Conservation (phyloP, 2,888 invertebrate species). For the Ornithoptera priamus region DNA sequence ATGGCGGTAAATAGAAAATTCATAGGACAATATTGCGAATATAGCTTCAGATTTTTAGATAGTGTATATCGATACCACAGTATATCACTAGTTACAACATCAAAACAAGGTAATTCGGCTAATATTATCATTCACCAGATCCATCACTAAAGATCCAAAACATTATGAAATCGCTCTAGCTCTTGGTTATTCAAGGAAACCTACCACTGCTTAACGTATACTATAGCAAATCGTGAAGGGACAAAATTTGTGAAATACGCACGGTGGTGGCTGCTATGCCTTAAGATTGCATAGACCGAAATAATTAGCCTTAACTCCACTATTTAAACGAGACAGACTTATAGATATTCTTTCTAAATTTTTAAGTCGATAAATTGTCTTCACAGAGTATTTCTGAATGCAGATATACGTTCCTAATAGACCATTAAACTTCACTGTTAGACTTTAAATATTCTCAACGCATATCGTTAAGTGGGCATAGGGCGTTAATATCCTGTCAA, state of each 20-base stretch:
- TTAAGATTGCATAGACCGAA: too few relatives aligned
- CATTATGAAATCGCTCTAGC: background rate
- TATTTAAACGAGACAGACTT: too few relatives aligned
- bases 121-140: too few relatives aligned
- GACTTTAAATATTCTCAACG: background rate
- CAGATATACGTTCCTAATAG: background rate
- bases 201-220: background rate
- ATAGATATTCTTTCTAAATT: background rate
- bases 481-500: slow-evolving; percentile 1
- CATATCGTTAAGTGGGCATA: slow-evolving; percentile 2
- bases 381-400: background rate
- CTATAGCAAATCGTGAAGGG: background rate
- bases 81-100: too few relatives aligned
- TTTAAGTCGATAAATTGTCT: background rate
- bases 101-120: too few relatives aligned
- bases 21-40: too few relatives aligned
- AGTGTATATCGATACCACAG: too few relatives aligned
- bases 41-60: too few relatives aligned
- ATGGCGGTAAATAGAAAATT: too few relatives aligned
- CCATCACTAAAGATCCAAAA: background rate
- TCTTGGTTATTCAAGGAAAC: background rate
- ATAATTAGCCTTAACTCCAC: too few relatives aligned
- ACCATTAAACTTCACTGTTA: background rate
- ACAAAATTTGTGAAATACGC: background rate
- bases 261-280: too few relatives aligned